Evolutionary conservation across 2,797 vertebrate species (phyloP), one percentile per base, ranked within the genome.

Genomic region (Huso huso): DNA sequence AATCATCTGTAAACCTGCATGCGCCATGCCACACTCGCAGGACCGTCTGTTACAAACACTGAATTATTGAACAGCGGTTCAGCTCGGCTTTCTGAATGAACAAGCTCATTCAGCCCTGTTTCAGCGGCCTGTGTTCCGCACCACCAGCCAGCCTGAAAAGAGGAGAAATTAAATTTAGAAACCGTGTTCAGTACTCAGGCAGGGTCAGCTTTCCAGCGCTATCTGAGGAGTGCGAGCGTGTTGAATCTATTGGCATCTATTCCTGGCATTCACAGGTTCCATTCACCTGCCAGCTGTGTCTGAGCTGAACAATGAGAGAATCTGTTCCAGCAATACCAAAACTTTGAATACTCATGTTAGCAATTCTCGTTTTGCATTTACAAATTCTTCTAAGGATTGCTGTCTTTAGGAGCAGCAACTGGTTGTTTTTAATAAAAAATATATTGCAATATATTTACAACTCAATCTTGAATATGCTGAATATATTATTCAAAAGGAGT

Each of bases 11-110:
- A 70, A 74, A 71, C 48, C 69, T 6, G 64, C 66, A 50, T 72
- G 78, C 85, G 80, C 79, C 77, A 49, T 6, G 76, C 78, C 73
- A 78, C 81, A 79, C 81, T 85, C 87, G 78, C 79, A 9, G n/a
- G 9, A 75, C 85, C 83, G 83, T 89, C 88, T 92, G 89, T 91
- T 90, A 91, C 85, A 81, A 83, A 83, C 75, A 61, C 77, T 92
- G 79, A 92, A 92, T 92, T 87, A 91, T 92, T 91, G 67, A 92
- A 76, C 12, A 70, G 66, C 67, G 69, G 15, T 37, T 76, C 78
- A 76, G 82, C 82, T 92, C 89, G 80, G 79, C 83, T 91, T 89
- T 88, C 88, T 73, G 71, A 78, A 71, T 73, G 83, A 83, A 87
- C 83, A 84, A 81, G 84, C 83, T 83, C 77, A 85, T 87, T 88